These are phyloP conservation scores for Keiferia lycopersicella DNA, from an alignment of 2,888 invertebrate genomes.

Conservation along the genomic window DNA sequence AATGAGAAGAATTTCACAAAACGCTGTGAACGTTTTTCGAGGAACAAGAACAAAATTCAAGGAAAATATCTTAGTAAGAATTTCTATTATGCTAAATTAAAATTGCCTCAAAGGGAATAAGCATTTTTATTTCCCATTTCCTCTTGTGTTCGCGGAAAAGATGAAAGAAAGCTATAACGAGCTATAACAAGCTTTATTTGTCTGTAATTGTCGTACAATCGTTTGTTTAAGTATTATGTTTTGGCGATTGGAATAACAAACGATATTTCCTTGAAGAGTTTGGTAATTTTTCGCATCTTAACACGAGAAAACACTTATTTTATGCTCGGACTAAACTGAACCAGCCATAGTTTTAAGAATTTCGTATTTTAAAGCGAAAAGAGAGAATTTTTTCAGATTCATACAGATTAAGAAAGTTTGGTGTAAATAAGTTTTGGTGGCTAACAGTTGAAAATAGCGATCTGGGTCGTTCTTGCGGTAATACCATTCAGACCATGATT, in stretches of 20 bases:
- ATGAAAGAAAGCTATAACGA: constrained; percentile 1
- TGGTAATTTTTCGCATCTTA: too few species aligned
- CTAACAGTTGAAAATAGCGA: constrained; percentile 2
- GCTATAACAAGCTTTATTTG: background rate
- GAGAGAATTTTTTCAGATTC: too few species aligned
- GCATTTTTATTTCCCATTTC: background rate
- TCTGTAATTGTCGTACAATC: too few species aligned
- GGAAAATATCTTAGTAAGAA: constrained; percentile 35
- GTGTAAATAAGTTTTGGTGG: background rate
- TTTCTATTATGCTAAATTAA: constrained; percentile 22
- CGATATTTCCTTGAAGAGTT: too few species aligned
- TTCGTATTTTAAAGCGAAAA: too few species aligned
- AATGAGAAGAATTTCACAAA: background rate
- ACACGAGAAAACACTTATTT: background rate
- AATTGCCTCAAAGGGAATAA: constrained; percentile 27
- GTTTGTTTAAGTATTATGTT: too few species aligned
- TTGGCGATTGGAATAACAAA: too few species aligned
- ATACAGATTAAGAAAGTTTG: background rate
- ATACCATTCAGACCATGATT: constrained; percentile 15
- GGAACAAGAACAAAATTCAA: constrained; percentile 2
- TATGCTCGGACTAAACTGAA: background rate
- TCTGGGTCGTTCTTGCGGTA: constrained; percentile 4
- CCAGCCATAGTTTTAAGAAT: too few species aligned
- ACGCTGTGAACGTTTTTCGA: background rate
- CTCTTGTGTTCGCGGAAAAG: background rate